Conservation (phyloP, 2,797 vertebrate species). For the Eptatretus atami region DNA sequence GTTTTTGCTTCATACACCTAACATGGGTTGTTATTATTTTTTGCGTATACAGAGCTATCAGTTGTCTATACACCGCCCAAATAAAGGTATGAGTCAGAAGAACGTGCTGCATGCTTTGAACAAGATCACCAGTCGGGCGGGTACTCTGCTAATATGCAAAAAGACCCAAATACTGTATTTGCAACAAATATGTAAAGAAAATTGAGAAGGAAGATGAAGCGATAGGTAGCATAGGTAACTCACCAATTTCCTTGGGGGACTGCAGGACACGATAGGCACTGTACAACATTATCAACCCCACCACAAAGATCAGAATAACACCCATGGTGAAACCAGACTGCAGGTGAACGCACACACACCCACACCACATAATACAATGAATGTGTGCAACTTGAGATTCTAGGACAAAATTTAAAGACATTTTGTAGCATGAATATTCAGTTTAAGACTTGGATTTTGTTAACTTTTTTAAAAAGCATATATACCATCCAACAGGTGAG, state of each 20-base stretch:
- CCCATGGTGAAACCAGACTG: slow-evolving; percentile 78
- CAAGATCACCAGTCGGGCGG: too few species aligned
- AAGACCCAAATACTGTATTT: too few species aligned
- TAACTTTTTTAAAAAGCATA: too few species aligned
- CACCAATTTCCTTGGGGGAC: slow-evolving; percentile 46
- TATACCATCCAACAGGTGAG: background rate
- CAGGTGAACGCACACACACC: slow-evolving; percentile 10
- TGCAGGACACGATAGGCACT: slow-evolving; percentile 66
- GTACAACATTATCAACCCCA: slow-evolving; percentile 60
- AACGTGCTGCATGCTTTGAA: too few species aligned
- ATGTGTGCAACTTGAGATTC: background rate
- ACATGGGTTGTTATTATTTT: too few species aligned
- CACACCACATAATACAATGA: slow-evolving; percentile 1
- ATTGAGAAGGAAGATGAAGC: too few species aligned
- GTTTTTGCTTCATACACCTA: too few species aligned
- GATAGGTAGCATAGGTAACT: slow-evolving; percentile 13
- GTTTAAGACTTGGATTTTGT: too few species aligned
- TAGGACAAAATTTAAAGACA: background rate
- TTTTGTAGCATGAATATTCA: background rate
- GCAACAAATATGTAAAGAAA: background rate
- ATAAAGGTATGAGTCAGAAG: too few species aligned
- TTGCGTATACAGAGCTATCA: too few species aligned
- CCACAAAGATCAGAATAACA: slow-evolving; percentile 33
- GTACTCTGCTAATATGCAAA: too few species aligned
- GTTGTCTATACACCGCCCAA: too few species aligned